Percentiles rank a stretch among this genome's conserved stretches.
phyloP scores from a whole-genome alignment of 2,797 vertebrate genomes.

The Astyanax mexicanus region DNA sequence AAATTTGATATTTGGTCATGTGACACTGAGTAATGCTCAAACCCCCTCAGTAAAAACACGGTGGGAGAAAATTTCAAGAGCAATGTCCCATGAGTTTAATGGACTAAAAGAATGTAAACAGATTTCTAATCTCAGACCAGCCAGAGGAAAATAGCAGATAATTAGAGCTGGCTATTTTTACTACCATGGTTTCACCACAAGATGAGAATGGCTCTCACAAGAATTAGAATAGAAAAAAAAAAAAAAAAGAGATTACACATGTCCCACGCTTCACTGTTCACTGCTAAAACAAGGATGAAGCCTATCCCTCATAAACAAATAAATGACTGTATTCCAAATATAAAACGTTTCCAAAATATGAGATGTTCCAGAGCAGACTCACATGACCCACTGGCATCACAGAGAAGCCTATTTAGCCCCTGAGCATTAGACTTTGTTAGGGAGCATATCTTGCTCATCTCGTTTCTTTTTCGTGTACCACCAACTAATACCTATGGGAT shows the following conservation, averaged over 20 bases:
- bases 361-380: neutral
- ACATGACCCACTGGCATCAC: too few species aligned
- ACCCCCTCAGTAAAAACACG: neutral
- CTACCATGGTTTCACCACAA: neutral
- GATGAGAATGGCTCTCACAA: neutral
- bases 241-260: neutral
- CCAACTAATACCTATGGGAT: too few species aligned
- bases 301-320: neutral
- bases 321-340: neutral
- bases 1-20: too few species aligned
- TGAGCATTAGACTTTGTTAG: too few species aligned
- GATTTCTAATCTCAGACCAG: conserved; percentile 26
- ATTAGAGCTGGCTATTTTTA: conserved; percentile 46
- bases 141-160: conserved; percentile 17
- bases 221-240: neutral
- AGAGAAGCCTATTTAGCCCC: too few species aligned
- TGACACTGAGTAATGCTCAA: neutral
- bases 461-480: too few species aligned
- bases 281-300: neutral
- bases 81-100: conserved; percentile 10
- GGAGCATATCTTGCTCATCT: too few species aligned
- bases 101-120: conserved; percentile 32
- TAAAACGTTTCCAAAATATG: too few species aligned
- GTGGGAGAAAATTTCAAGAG: neutral
- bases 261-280: conserved; percentile 15